A percentile compares a stretch with the other conserved stretches of the same genome.
These are phyloP conservation scores for Daphoenositta chrysoptera DNA, from an alignment of 2,113 vertebrate genomes.

Conservation along the genomic window DNA sequence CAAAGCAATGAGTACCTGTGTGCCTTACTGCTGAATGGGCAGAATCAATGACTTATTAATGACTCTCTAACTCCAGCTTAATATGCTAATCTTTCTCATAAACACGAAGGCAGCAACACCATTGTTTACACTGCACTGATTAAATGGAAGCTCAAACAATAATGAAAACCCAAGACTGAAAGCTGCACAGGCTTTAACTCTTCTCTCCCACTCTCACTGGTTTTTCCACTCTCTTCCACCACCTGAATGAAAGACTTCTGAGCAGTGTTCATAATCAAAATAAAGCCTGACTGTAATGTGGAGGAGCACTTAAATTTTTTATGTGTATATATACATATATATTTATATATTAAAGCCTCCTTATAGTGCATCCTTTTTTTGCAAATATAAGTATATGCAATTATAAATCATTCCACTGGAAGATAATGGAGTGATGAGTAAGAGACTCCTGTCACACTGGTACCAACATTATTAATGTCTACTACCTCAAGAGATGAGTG, in stretches of 20 bases:
- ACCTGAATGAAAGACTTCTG: background rate
- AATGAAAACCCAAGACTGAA: background rate
- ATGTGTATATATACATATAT: fast-evolving
- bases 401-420: background rate
- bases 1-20: background rate
- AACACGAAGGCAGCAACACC: background rate
- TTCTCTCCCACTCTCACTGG: background rate
- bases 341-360: background rate
- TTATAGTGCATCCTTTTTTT: background rate
- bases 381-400: background rate
- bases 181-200: background rate
- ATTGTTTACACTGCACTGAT: background rate
- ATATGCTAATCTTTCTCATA: background rate
- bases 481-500: background rate
- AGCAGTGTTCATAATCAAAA: background rate
- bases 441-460: background rate
- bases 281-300: background rate
- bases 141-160: background rate
- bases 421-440: background rate
- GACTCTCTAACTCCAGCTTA: background rate
- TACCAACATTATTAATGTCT: background rate
- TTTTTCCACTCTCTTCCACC: background rate
- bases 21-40: background rate
- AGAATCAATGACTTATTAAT: background rate
- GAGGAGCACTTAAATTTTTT: background rate